Conservation (phyloP, 2,888 invertebrate genomes). For the Diarsia rubi region DNA sequence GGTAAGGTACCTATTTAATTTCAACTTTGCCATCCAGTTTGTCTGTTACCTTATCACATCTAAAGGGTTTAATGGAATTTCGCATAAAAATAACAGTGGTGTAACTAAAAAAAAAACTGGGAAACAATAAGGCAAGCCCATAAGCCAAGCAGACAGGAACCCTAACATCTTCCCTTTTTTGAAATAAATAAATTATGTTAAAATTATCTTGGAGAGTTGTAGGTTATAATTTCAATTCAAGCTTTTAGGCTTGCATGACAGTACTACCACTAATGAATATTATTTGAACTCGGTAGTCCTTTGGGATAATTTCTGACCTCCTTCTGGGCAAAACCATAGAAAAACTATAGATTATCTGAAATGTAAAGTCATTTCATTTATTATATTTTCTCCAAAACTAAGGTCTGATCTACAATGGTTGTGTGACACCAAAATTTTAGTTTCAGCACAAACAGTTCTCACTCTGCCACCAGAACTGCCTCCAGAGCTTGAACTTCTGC, state of each 20-base stretch:
- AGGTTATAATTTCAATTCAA: too few species aligned
- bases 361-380: not conserved
- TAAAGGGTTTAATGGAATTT: not conserved
- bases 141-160: too few species aligned
- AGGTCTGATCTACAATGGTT: not conserved
- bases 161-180: too few species aligned
- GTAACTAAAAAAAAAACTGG: too few species aligned
- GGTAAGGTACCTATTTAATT: not conserved
- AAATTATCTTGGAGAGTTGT: too few species aligned
- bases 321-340: not conserved
- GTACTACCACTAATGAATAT: not conserved
- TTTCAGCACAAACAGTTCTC: conserved; percentile 92
- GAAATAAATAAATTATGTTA: too few species aligned
- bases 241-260: too few species aligned
- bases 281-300: not conserved
- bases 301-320: not conserved
- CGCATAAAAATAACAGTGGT: not conserved
- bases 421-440: conserved; percentile 77
- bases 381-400: not conserved
- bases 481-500: conserved; percentile 91
- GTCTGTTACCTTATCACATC: not conserved
- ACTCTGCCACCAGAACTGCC: conserved; percentile 92
- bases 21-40: not conserved
- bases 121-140: too few species aligned
- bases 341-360: not conserved